Evolutionary conservation across 2,113 vertebrate genomes (phyloP), one percentile per base, ranked within the genome.

Genomic region (Fulica atra): DNA sequence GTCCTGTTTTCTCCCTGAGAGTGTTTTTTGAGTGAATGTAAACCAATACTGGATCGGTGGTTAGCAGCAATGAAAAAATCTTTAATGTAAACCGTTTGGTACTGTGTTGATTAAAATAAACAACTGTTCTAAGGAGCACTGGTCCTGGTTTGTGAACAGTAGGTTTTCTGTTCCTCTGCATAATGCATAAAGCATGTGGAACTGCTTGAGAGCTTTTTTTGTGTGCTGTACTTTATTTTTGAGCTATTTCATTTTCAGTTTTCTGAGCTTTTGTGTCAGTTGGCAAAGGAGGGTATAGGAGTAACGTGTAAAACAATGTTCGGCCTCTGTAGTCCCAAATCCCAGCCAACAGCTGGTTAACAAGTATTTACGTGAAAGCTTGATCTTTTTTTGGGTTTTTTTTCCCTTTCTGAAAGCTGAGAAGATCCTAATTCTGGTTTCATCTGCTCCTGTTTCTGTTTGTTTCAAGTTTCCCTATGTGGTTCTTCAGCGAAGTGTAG

Each of bases 21-120:
- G 35, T 54, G 36, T n/a, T 87, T 93, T 69, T 19, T 29, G 69
- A 46, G 25, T 31, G 64, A 50, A 42, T 35, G n/a, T 56, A 65
- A 92, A 54, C 61, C 36, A 38, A 65, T 38, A 18, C 28, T 8
- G 64, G n/a, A 26, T 88, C 51, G 19, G 50, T 70, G 46, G 68
- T 74, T 92, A 48, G 61, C 28, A 78, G 76, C 54, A 87, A 78
- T 71, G 72, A 77, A 72, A 33, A 78, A 51, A 31, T 48, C 77
- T 65, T 88, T 65, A 57, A 87, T 40, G 54, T 48, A 65, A 92
- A 95, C 65, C 56, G 91, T 89, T 91, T 25, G 65, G 69, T 89
- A 17, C 26, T 26, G 61, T n/a, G 24, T n/a, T 91, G 81, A 81
- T 94, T 79, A 63, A 96, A 94, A 93, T 61, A 89, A 94, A 57